A percentile compares a stretch with the other conserved stretches of the same genome.
Conservation (phyloP, 2,888 invertebrate genomes). For the Congeria kusceri region DNA sequence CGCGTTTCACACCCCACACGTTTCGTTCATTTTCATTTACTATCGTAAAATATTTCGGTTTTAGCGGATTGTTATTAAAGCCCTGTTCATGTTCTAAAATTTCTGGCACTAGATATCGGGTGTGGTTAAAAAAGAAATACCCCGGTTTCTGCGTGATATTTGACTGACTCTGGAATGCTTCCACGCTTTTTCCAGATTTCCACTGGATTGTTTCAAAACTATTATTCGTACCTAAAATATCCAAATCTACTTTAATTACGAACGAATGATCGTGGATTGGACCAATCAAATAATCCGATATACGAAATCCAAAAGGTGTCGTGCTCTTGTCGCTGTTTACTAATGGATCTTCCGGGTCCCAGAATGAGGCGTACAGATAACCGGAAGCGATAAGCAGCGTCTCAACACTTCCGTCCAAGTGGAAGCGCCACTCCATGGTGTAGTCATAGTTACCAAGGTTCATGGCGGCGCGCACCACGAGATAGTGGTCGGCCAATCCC, state of each 20-base stretch:
- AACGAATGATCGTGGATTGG: conserved; percentile 65
- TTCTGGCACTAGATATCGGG: conserved; percentile 53
- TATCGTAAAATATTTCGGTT: conserved; percentile 61
- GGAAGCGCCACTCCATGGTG: conserved; percentile 65
- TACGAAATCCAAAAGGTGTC: conserved; percentile 59
- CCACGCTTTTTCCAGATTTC: conserved; percentile 47
- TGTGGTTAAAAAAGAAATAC: conserved; percentile 51
- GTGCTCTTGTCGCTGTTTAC: conserved; percentile 40
- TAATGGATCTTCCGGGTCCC: conserved; percentile 62
- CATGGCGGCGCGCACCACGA: conserved; percentile 65
- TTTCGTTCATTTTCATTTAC: conserved; percentile 63
- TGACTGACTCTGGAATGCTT: conserved; percentile 44
- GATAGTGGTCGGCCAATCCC: conserved; percentile 62
- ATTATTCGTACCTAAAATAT: conserved; percentile 55
- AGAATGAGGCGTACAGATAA: conserved; percentile 60
- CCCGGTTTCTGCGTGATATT: conserved; percentile 33
- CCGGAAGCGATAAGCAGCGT: conserved; percentile 62
- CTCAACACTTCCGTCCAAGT: conserved; percentile 63
- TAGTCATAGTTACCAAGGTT: conserved; percentile 74
- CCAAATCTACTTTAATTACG: conserved; percentile 65
- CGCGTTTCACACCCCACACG: conserved; percentile 56
- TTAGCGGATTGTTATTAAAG: conserved; percentile 37
- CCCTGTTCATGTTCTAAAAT: conserved; percentile 46
- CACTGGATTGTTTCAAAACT: conserved; percentile 58
- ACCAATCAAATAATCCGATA: conserved; percentile 53